phyloP scores from a whole-genome alignment of 1,140 invertebrate species.

The Monochamus saltuarius region DNA sequence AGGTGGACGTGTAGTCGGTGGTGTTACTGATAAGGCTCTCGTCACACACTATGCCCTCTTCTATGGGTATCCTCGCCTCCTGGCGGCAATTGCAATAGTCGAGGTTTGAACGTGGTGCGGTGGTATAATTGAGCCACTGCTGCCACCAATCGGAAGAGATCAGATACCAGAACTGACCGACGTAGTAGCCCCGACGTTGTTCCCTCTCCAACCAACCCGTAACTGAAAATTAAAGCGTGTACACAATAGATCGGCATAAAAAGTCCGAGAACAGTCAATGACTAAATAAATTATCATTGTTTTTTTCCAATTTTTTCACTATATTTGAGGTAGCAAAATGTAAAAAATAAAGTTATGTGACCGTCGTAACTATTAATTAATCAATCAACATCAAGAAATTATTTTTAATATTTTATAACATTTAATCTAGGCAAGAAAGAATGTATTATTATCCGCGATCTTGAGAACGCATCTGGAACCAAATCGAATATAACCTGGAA shows the following conservation, averaged over 20 bases:
- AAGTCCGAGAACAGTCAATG: not conserved
- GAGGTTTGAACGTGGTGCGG: conserved; percentile 45
- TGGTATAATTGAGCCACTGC: conserved; percentile 74
- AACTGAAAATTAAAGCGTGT: too few species aligned
- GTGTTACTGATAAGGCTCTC: conserved; percentile 65
- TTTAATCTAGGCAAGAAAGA: too few species aligned
- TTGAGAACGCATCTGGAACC: too few species aligned
- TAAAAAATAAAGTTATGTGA: too few species aligned
- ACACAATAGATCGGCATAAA: too few species aligned
- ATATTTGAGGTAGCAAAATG: too few species aligned
- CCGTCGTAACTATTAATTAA: too few species aligned
- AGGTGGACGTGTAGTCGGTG: conserved; percentile 52
- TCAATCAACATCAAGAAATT: too few species aligned
- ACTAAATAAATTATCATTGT: not conserved
- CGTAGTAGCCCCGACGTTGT: conserved; percentile 67
- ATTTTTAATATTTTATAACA: too few species aligned
- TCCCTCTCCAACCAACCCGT: conserved; percentile 77
- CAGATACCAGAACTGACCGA: conserved; percentile 86
- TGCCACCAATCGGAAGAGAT: conserved; percentile 83
- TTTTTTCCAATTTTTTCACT: too few species aligned
- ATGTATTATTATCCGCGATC: too few species aligned
- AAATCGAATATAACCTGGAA: too few species aligned
- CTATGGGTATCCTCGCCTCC: conserved; percentile 47
- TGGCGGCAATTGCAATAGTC: conserved; percentile 46
- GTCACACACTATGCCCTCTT: conserved; percentile 63